Evolutionary conservation across 2,888 invertebrate species (phyloP).

Genomic region (Portevinia maculata): DNA sequence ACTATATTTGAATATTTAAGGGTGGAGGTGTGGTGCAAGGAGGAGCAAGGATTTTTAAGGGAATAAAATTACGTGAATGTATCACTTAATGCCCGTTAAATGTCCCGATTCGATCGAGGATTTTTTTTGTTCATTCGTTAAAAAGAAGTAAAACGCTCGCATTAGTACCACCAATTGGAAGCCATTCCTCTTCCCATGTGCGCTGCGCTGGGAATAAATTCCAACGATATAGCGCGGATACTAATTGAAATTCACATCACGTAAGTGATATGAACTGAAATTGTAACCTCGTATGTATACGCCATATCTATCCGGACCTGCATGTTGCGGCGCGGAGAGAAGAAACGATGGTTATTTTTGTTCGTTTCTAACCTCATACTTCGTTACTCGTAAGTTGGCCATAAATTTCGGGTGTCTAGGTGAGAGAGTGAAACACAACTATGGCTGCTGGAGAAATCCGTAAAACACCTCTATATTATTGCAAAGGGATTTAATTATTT

Average conservation of each 20-base stretch:
- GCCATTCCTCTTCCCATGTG: conserved; percentile 62
- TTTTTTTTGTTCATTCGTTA: conserved; percentile 23
- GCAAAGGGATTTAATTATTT: conserved; percentile 73
- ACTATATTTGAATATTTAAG: conserved; percentile 58
- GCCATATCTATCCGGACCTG: not conserved
- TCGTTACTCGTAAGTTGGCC: conserved; percentile 52
- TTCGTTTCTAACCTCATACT: conserved; percentile 5
- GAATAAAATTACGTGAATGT: conserved; percentile 71
- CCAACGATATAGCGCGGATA: conserved; percentile 31
- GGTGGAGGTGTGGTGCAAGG: conserved; percentile 1
- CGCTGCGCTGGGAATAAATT: conserved; percentile 61
- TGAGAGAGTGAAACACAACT: conserved; percentile 22
- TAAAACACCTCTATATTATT: conserved; percentile 68
- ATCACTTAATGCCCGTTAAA: conserved; percentile 73
- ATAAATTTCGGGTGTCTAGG: conserved; percentile 64
- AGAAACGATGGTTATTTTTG: not conserved
- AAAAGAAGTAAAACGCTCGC: conserved; percentile 59
- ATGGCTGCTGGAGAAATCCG: conserved; percentile 17
- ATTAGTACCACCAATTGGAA: conserved; percentile 71
- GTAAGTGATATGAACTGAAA: conserved; percentile 73
- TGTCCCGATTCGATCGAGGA: conserved; percentile 64
- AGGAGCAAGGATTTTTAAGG: conserved; percentile 10
- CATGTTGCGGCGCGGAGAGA: not conserved
- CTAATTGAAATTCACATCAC: conserved; percentile 73
- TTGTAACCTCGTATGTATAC: conserved; percentile 49